phyloP scores from a whole-genome alignment of 2,113 vertebrate genomes.

The Hepsetus odoe region DNA sequence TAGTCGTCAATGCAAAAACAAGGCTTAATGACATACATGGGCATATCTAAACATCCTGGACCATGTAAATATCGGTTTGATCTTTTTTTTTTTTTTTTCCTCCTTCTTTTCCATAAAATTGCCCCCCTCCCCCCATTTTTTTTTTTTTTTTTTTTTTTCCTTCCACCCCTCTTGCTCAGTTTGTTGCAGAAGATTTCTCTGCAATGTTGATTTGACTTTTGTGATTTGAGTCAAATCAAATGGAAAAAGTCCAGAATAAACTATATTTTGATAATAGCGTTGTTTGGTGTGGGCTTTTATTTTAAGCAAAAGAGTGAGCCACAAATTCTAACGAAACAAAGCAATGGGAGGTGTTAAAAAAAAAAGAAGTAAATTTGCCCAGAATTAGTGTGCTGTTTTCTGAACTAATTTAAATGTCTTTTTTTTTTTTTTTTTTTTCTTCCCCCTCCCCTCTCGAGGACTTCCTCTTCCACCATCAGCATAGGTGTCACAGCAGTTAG shows the following conservation, averaged over 20 bases:
- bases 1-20: slow-evolving; percentile 79
- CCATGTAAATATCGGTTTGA: slow-evolving; percentile 87
- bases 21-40: slow-evolving; percentile 63
- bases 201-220: slow-evolving; percentile 96
- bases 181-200: slow-evolving; percentile 86
- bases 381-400: too few species aligned
- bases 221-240: slow-evolving; percentile 96
- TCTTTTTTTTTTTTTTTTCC: slow-evolving; percentile 78
- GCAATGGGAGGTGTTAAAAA: too few species aligned
- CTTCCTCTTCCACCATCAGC: too few species aligned
- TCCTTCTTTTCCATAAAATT: slow-evolving; percentile 71
- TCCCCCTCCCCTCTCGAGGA: too few species aligned
- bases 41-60: slow-evolving; percentile 88
- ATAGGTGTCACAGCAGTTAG: too few species aligned
- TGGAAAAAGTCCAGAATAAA: slow-evolving; percentile 97
- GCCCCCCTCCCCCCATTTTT: slow-evolving; percentile 73
- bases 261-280: slow-evolving; percentile 99
- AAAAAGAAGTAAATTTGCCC: too few species aligned
- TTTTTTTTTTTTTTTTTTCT: too few species aligned
- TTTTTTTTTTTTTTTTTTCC: slow-evolving; percentile 82
- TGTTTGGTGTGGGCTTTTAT: not conserved
- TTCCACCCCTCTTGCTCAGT: slow-evolving; percentile 68
- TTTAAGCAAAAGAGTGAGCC: too few species aligned
- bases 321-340: too few species aligned
- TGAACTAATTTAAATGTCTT: too few species aligned